phyloP scores from a whole-genome alignment of 2,888 invertebrate genomes.

The Melieria crassipennis region DNA sequence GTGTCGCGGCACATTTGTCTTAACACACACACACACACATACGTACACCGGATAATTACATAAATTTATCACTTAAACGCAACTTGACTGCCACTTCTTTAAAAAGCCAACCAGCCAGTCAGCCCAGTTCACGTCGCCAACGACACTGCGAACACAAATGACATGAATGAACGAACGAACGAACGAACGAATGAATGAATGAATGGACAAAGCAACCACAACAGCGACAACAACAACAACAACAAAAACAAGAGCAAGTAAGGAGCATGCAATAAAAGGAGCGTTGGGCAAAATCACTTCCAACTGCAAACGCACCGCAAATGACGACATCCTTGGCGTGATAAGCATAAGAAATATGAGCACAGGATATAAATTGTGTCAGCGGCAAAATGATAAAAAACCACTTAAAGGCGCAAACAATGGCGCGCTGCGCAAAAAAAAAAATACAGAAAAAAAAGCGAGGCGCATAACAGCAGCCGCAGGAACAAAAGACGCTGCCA shows the following conservation, averaged over 20 bases:
- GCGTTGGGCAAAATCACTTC: constrained; percentile 11
- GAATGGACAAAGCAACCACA: background rate
- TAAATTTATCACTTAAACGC: constrained; percentile 41
- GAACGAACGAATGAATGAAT: constrained; percentile 13
- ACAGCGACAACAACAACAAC: too few relatives aligned
- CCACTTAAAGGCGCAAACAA: constrained; percentile 62
- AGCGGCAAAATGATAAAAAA: constrained; percentile 63
- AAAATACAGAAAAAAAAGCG: too few relatives aligned
- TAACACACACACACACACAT: too few relatives aligned
- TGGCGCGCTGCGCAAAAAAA: background rate
- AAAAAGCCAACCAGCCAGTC: constrained; percentile 18
- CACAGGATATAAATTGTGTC: constrained; percentile 65
- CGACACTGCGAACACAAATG: too few relatives aligned
- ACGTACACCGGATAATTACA: constrained; percentile 27
- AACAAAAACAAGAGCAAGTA: constrained; percentile 4
- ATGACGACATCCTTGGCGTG: constrained; percentile 51
- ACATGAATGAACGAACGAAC: background rate
- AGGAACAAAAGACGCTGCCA: background rate
- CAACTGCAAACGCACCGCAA: constrained; percentile 35
- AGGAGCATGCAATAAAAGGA: constrained; percentile 7
- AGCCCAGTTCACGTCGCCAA: background rate
- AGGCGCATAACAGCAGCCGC: background rate
- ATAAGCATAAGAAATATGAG: constrained; percentile 65
- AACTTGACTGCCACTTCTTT: constrained; percentile 33
- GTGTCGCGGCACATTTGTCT: too few relatives aligned